These are phyloP conservation scores for Hypocryptadius cinnamomeus DNA, from an alignment of 2,113 vertebrate species.

Conservation along the genomic window DNA sequence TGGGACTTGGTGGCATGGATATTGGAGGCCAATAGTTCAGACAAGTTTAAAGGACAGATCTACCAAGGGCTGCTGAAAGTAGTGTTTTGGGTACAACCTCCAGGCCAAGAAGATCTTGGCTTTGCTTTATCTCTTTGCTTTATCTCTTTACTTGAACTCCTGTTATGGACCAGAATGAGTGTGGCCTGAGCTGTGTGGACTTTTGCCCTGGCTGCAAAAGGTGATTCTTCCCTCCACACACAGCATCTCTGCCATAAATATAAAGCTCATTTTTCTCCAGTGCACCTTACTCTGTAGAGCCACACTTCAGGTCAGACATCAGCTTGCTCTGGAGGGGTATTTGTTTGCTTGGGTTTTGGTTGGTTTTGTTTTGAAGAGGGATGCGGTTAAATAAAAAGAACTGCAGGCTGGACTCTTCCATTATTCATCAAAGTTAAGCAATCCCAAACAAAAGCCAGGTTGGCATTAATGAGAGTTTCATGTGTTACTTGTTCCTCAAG, in stretches of 20 bases:
- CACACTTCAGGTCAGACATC: not conserved
- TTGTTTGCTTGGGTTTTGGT: not conserved
- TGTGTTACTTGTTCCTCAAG: not conserved
- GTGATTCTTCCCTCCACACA: not conserved
- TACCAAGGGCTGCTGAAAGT: not conserved
- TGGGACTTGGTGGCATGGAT: not conserved
- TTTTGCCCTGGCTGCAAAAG: not conserved
- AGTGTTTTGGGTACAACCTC: not conserved
- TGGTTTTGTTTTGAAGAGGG: not conserved
- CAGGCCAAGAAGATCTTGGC: not conserved
- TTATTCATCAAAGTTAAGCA: slow-evolving; percentile 42
- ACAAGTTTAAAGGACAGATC: not conserved
- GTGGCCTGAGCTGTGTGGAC: not conserved
- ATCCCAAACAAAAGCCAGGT: slow-evolving; percentile 27
- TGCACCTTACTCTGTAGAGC: not conserved
- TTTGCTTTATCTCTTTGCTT: not conserved
- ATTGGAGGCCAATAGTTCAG: not conserved
- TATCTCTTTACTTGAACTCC: not conserved
- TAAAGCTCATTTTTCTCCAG: not conserved
- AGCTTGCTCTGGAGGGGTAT: not conserved
- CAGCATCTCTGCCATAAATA: not conserved
- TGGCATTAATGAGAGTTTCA: slow-evolving; percentile 1
- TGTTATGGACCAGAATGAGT: not conserved
- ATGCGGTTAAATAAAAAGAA: not conserved
- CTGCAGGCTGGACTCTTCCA: not conserved